A percentile compares a stretch with the other conserved stretches of the same genome.
These are phyloP conservation scores for Teleiodes luculella DNA, from an alignment of 2,888 invertebrate species.

Conservation along the genomic window DNA sequence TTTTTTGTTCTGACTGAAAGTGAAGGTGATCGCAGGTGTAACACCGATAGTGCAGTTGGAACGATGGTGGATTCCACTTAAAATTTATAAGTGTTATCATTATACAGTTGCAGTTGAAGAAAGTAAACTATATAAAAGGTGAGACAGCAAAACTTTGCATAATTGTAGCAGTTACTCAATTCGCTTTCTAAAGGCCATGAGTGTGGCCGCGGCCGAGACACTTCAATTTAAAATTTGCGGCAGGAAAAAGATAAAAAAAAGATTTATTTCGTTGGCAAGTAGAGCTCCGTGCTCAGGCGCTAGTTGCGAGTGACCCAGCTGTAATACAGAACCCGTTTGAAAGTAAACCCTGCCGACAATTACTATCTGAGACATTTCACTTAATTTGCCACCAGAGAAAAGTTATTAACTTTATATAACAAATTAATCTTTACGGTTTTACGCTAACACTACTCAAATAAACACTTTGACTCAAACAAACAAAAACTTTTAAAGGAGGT, in stretches of 20 bases:
- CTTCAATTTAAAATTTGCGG: constrained; percentile 46
- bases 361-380: constrained; percentile 56
- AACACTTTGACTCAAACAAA: background rate
- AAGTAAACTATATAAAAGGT: constrained; percentile 48
- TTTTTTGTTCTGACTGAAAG: constrained; percentile 42
- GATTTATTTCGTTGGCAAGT: constrained; percentile 26
- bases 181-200: constrained; percentile 76
- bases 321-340: constrained; percentile 56
- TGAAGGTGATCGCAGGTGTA: constrained; percentile 66
- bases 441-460: too few relatives aligned
- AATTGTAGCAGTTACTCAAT: constrained; percentile 50
- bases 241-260: constrained; percentile 43
- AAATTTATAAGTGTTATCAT: constrained; percentile 54
- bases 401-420: constrained; percentile 21
- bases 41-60: constrained; percentile 52
- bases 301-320: background rate
- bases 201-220: constrained; percentile 64
- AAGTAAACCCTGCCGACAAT: constrained; percentile 49
- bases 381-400: constrained; percentile 40
- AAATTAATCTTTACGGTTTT: too few relatives aligned
- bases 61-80: constrained; percentile 73
- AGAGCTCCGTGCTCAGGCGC: constrained; percentile 21
- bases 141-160: constrained; percentile 49
- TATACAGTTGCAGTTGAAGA: constrained; percentile 44
- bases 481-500: background rate